Base-by-base conservation (phyloP, 2,888 invertebrate species). In the Acanthosepion pharaonis region DNA sequence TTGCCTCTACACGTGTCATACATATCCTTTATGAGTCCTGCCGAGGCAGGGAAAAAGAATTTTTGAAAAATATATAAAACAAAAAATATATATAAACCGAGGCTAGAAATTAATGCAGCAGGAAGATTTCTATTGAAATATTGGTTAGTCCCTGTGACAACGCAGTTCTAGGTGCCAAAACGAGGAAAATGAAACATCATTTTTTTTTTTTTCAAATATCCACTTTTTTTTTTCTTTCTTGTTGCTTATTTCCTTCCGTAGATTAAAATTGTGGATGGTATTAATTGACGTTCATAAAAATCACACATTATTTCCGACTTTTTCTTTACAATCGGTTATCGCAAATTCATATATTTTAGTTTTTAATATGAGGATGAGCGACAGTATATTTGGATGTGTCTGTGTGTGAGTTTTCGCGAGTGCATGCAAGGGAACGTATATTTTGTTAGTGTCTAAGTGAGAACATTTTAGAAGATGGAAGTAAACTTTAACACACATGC, bases 201-300 rank as follows among this genome's bases (percentile, higher is more conserved):
- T 78, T 78, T 78, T 78, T 42, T 33, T 33, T 42, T 42, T 42
- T 42, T 42, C 42, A 42, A 42, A 42, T 42, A 42, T 42, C 78
- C n/a, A 78, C n/a, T 78, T 33, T 78, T n/a, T n/a, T n/a, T 78
- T n/a, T 78, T 33, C 59, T 78, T 78, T 78, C 33, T 78, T 78
- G 78, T 78, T n/a, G 33, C 78, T 11, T 78, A 78, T 78, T 78
- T 78, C 78, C 78, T 78, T 78, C 78, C 78, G 78, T 78, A 78
- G 78, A 33, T 78, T 78, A n/a, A 78, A 78, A 23, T 78, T 78
- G 78, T n/a, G 78, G 78, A 78, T 78, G 78, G 33, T 78, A n/a
- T 78, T 78, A 78, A 78, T 78, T 78, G 78, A 15, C n/a, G 78
- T 78, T 78, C 78, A 78, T 78, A 78, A 78, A 78, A 78, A 78